Conservation (phyloP, 2,888 invertebrate species). For the Volucella zonaria region DNA sequence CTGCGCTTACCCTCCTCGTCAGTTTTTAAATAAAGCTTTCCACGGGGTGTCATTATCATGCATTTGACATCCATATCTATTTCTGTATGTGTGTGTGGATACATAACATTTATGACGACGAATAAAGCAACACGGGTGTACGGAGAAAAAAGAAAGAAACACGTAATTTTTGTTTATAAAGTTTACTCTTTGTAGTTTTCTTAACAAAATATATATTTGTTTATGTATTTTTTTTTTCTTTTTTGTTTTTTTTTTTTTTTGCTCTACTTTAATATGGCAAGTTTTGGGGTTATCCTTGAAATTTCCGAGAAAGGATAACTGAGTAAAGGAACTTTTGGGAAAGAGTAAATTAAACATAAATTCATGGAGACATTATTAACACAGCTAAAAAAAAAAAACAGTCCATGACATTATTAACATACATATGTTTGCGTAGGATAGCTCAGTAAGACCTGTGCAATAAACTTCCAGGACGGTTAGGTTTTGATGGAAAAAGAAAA, state of each 20-base stretch:
- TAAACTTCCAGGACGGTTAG: too few species aligned
- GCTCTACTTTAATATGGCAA: conserved; percentile 14
- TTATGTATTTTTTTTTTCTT: conserved; percentile 33
- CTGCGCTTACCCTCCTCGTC: conserved; percentile 90
- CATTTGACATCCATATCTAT: conserved; percentile 86
- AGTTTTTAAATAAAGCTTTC: conserved; percentile 92
- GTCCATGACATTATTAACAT: too few species aligned
- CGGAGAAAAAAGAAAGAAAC: conserved; percentile 53
- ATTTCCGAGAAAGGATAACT: conserved; percentile 6
- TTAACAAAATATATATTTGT: conserved; percentile 38
- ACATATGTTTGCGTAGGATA: too few species aligned
- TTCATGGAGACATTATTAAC: background rate
- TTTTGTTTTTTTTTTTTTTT: conserved; percentile 38
- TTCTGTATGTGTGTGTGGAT: conserved; percentile 84
- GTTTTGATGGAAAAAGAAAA: too few species aligned
- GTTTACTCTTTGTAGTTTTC: conserved; percentile 12
- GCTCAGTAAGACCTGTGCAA: too few species aligned
- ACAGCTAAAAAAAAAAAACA: too few species aligned
- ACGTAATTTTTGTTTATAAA: conserved; percentile 15
- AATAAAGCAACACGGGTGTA: conserved; percentile 59
- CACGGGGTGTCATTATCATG: conserved; percentile 90
- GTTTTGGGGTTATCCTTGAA: conserved; percentile 35
- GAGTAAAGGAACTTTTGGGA: background rate
- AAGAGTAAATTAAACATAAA: conserved; percentile 7
- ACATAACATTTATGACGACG: conserved; percentile 62